Percentiles rank a stretch among this genome's conserved stretches.
phyloP scores from a whole-genome alignment of 2,888 invertebrate species.

The Aleiodes testaceus region DNA sequence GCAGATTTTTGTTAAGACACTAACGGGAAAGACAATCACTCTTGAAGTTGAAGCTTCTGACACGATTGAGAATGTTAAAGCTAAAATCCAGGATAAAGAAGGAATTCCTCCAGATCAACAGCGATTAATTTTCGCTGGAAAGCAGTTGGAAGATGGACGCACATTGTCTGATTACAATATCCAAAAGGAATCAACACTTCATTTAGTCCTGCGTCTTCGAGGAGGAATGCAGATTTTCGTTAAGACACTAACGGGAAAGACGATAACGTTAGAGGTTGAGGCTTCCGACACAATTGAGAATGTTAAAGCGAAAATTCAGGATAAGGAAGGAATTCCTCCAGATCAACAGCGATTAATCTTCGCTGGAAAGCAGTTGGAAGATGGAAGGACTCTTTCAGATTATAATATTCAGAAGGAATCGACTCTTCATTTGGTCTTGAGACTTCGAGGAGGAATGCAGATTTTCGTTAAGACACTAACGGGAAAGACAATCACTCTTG shows the following conservation, averaged over 20 bases:
- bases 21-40: conserved; percentile 51
- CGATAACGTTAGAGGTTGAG: conserved; percentile 51
- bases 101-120: conserved; percentile 55
- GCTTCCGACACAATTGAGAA: background rate
- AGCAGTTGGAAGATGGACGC: conserved; percentile 53
- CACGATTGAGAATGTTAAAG: conserved; percentile 52
- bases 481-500: conserved; percentile 30
- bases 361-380: conserved; percentile 50
- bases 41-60: conserved; percentile 52
- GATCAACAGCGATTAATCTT: conserved; percentile 52
- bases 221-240: conserved; percentile 43
- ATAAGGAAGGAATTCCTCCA: conserved; percentile 49
- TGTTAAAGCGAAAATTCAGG: background rate
- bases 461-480: conserved; percentile 48
- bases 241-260: conserved; percentile 49
- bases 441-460: conserved; percentile 51
- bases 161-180: conserved; percentile 50
- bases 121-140: conserved; percentile 52
- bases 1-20: conserved; percentile 51
- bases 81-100: conserved; percentile 53
- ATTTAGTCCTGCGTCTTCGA: conserved; percentile 44
- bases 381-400: conserved; percentile 49
- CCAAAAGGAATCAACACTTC: conserved; percentile 47
- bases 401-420: conserved; percentile 53
- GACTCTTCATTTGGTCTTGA: conserved; percentile 48